Evolutionary conservation across 2,797 vertebrate species (phyloP), one percentile per base, ranked within the genome.

Genomic region (Orientallactaga sibirica): DNA sequence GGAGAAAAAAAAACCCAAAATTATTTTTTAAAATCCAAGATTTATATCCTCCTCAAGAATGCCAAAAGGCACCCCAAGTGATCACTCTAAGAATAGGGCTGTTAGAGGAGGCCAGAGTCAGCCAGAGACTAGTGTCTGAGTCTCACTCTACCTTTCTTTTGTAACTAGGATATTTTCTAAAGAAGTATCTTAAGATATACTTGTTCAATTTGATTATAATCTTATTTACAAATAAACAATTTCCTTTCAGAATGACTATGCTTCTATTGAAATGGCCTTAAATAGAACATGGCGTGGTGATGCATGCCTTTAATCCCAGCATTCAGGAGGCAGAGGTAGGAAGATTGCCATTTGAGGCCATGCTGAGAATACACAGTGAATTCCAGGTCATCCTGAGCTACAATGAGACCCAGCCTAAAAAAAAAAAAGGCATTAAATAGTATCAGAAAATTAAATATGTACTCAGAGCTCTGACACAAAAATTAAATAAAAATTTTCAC

Each of bases 201-300:
- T 58, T 58, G 15, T 16, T 58, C 12, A 58, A 85, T 18, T 88
- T 94, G 85, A 86, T 91, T 92, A 64, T 14, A 91, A 37, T 85
- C 84, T 84, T 90, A 79, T 90, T 97, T 93, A 82, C 61, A 89
- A 94, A 82, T 68, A 92, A 90, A 71, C 92, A 76, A 68, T 15
- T 87, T 91, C 3, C 2, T 90, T 90, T n/a, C 66, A 93, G 55
- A 16, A 70, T 5, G 64, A 41, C 29, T 76, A 62, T 90, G 41
- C 62, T 75, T 94, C 64, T 58, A 18, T 85, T 94, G 70, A 55
- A 93, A 94, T 93, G 61, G 66, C 55, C 74, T 93, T 93, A 76
- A 82, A 86, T 68, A 87, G 29, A 37, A 2, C 33, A 37, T 2
- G 33, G 33, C 33, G 33, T 37, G 33, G 33, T 37, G 33, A 2